Percentiles rank a stretch among this genome's conserved stretches.
These are phyloP conservation scores for Xerus inauris DNA, from an alignment of 2,113 vertebrate genomes.

Conservation along the genomic window DNA sequence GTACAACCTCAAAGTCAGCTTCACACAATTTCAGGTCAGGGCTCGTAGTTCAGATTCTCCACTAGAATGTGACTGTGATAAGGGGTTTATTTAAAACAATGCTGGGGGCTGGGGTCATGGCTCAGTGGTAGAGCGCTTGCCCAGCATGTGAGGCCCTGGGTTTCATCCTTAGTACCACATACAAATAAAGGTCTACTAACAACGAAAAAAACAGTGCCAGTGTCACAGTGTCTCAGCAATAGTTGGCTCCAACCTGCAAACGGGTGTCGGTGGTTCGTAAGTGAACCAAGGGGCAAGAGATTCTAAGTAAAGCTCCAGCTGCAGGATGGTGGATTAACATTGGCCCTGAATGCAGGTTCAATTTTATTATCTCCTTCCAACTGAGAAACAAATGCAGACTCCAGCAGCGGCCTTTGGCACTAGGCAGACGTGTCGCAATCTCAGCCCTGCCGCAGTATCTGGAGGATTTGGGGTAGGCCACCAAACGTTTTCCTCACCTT, in stretches of 20 bases:
- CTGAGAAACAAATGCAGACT: background rate
- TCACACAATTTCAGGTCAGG: background rate
- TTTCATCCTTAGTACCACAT: too few species aligned
- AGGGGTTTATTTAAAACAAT: background rate
- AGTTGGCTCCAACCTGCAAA: background rate
- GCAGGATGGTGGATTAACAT: too few species aligned
- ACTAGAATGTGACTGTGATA: background rate
- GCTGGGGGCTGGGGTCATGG: too few species aligned
- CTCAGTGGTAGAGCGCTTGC: too few species aligned
- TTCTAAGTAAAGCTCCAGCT: background rate
- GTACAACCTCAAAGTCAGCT: background rate
- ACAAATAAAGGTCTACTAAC: too few species aligned
- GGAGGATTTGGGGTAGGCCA: background rate
- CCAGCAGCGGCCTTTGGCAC: too few species aligned
- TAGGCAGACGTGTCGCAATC: background rate
- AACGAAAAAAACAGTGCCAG: background rate
- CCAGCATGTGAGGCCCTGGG: too few species aligned
- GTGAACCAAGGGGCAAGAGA: background rate
- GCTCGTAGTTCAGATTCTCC: background rate
- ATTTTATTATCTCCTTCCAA: background rate
- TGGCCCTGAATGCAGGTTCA: background rate
- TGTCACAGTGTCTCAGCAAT: background rate
- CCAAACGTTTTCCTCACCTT: too few species aligned
- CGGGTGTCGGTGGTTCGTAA: background rate
- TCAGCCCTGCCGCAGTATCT: background rate